Evolutionary conservation across 2,113 vertebrate genomes (phyloP), one percentile per base, ranked within the genome.

Genomic region (Orcinus orca): DNA sequence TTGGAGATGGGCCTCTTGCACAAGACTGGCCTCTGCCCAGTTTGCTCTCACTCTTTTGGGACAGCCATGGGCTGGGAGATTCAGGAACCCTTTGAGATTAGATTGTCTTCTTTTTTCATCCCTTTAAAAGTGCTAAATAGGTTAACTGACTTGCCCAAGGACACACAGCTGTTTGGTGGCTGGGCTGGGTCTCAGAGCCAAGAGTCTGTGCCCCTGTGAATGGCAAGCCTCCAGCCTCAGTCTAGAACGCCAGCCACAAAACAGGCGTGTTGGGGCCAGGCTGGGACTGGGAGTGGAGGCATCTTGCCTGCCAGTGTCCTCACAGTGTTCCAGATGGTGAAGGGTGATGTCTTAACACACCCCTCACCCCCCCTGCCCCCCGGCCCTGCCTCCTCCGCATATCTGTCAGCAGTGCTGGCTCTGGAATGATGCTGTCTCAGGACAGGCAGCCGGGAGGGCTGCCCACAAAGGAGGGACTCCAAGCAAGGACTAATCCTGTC

Each of bases 341-440:
- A 81, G 47, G 70, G 68, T 5, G 20, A 68, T 29, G 92, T 88
- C 68, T 84, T 53, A 29, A 58, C 62, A 5, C 65, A 4, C 6
- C 2, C 4, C 12, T 6, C 5, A 3, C 67, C 2, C 11, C 36
- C 11, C 2, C 38, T 1, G 0, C 1, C 4, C 10, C 15, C 15
- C 15, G 5, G 53, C 53, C 53, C 36, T 9, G 4, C 50, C 10
- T 2, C 93, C 55, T 25, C 29, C 31, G 5, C 1, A 5, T 1
- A 10, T 36, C 58, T 71, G 79, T 60, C 83, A 68, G 81, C 88
- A 60, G 63, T 21, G 41, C 71, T 81, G 95, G 36, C 63, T 80
- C 90, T 68, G 70, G 70, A 87, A 65, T 25, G 60, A 77, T 18
- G 53, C 41, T 0, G 11, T 11, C 44, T 63, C 23, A 70, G 74